Conservation (phyloP, 2,888 invertebrate species). For the Sabatieria punctata region DNA sequence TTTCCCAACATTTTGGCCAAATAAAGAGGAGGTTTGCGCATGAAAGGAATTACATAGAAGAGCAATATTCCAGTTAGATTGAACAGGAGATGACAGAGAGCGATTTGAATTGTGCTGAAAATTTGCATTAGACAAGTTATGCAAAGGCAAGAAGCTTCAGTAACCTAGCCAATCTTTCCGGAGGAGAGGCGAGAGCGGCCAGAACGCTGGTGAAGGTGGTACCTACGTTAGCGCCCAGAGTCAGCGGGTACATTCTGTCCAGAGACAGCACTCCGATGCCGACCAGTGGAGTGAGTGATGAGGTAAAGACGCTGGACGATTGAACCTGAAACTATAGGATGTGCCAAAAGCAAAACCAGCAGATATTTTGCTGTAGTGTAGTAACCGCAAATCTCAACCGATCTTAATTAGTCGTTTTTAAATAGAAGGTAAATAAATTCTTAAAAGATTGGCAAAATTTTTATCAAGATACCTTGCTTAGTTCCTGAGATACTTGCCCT, state of each 20-base stretch:
- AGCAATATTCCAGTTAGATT: slow-evolving; percentile 39
- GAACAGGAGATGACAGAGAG: slow-evolving; percentile 44
- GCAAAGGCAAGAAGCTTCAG: too few relatives aligned
- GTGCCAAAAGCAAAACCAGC: too few relatives aligned
- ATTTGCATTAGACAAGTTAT: too few relatives aligned
- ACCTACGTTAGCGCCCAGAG: slow-evolving; percentile 43
- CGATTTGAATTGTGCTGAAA: slow-evolving; percentile 35
- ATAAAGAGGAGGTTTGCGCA: slow-evolving; percentile 37
- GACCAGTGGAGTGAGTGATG: slow-evolving; percentile 43
- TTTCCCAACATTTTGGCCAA: slow-evolving; percentile 40
- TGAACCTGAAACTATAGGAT: too few relatives aligned
- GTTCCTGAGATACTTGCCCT: too few relatives aligned
- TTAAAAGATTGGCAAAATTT: too few relatives aligned
- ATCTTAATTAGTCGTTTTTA: too few relatives aligned
- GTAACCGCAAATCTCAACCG: too few relatives aligned
- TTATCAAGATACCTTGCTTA: too few relatives aligned
- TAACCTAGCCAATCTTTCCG: slow-evolving; percentile 27
- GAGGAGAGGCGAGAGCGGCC: slow-evolving; percentile 35
- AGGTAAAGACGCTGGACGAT: slow-evolving; percentile 44
- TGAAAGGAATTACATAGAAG: slow-evolving; percentile 41
- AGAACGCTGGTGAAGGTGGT: slow-evolving; percentile 43
- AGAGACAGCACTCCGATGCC: slow-evolving; percentile 37
- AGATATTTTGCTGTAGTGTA: too few relatives aligned
- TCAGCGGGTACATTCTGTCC: slow-evolving; percentile 42
- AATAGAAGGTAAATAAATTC: too few relatives aligned